Base-by-base conservation (phyloP, 2,113 vertebrate species). In the Steatornis caripensis region DNA sequence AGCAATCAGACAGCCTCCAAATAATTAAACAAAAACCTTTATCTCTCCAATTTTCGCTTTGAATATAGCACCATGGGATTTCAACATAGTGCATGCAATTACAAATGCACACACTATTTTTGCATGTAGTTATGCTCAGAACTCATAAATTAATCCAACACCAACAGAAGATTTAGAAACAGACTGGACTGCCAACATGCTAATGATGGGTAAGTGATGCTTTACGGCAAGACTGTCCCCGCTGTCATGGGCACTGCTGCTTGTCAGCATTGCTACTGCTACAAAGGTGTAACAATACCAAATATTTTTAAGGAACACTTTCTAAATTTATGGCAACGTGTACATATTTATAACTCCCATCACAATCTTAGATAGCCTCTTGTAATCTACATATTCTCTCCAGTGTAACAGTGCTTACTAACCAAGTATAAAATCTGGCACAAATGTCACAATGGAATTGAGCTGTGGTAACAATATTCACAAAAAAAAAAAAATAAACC, bases 1-100 rank as follows among this genome's bases (percentile, higher is more conserved):
- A 95, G 83, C 84, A 93, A 72, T 70, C 68, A 95, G 77, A 91
- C 70, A 92, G 69, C 34, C 75, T 62, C 64, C 92, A 94, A 96
- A 90, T 88, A 96, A 92, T 89, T 94, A 88, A 85, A 92, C 62
- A 91, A 96, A 95, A 94, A 39, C 48, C 55, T 71, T 84, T 90
- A 75, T 70, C 62, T 72, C 66, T 84, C 61, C 37, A 80, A 58
- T 95, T 83, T 94, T 88, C 76, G 77, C 72, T 88, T 79, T 91
- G 77, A 94, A 81, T 95, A 78, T 29, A 83, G 36, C 34, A 48
- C 65, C 61, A 90, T 68, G 82, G 87, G 71, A 97, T 90, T 94
- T 95, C 71, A 91, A 94, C 55, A 46, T 10, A 70, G 27, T n/a
- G 57, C 70, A 74, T 30, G 34, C 41, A 84, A 82, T 89, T 95